phyloP scores from a whole-genome alignment of 2,797 vertebrate species.

The Betta splendens region DNA sequence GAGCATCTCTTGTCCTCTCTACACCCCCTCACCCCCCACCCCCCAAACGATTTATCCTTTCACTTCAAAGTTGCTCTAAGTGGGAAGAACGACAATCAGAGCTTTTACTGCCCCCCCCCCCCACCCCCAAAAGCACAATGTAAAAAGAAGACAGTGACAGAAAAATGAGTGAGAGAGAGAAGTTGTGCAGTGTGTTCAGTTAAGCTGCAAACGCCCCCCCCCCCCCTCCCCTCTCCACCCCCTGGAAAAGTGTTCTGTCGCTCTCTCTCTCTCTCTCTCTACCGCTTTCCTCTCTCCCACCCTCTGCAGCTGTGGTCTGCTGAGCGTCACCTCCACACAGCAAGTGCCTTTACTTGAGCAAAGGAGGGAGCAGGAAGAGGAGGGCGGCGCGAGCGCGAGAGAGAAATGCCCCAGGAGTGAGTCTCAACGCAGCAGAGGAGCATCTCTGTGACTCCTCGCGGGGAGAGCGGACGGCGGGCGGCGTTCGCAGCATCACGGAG shows the following conservation, averaged over 20 bases:
- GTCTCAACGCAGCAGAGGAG: constrained; percentile 46
- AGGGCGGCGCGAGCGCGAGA: constrained; percentile 44
- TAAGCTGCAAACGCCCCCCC: constrained; percentile 67
- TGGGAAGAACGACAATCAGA: constrained; percentile 28
- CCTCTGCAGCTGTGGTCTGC: constrained; percentile 80
- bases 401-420: constrained; percentile 46
- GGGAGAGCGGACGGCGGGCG: too few relatives aligned
- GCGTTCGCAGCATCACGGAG: constrained; percentile 52
- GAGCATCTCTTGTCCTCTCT: constrained; percentile 25
- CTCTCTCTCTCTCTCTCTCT: constrained; percentile 31
- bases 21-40: background rate
- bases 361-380: constrained; percentile 65
- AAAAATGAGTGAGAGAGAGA: constrained; percentile 55
- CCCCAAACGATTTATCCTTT: too few relatives aligned
- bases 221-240: constrained; percentile 57
- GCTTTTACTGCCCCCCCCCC: constrained; percentile 38
- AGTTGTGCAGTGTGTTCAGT: constrained; percentile 80
- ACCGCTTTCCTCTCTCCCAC: constrained; percentile 53
- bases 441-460: constrained; percentile 52
- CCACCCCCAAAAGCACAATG: constrained; percentile 47
- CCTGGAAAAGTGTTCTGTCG: constrained; percentile 62
- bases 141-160: constrained; percentile 37
- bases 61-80: constrained; percentile 41
- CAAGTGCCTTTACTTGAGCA: constrained; percentile 78
- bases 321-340: constrained; percentile 76